phyloP scores from a whole-genome alignment of 1,140 invertebrate species.

The Drosophila leontia region DNA sequence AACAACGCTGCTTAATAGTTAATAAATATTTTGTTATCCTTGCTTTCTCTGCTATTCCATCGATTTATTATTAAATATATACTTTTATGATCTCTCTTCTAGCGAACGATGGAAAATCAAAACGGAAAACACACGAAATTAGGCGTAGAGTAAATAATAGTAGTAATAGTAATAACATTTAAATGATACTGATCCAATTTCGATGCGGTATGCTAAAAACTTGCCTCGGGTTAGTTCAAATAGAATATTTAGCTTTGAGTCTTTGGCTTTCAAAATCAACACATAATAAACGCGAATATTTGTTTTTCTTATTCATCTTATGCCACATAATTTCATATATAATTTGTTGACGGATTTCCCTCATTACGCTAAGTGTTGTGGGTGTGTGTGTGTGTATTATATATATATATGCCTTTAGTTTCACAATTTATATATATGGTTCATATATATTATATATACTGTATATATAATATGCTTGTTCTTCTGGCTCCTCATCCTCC shows the following conservation, averaged over 20 bases:
- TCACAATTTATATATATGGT: conserved; percentile 57
- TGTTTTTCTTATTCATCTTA: conserved; percentile 37
- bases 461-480: conserved; percentile 56
- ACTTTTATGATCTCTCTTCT: conserved; percentile 27
- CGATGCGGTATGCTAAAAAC: conserved; percentile 39
- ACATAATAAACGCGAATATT: conserved; percentile 53
- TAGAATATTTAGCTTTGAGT: conserved; percentile 69
- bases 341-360: conserved; percentile 28
- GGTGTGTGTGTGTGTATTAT: conserved; percentile 27
- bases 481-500: conserved; percentile 42
- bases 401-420: conserved; percentile 41
- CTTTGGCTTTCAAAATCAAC: conserved; percentile 83
- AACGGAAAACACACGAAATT: conserved; percentile 59
- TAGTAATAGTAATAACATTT: conserved; percentile 40
- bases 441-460: conserved; percentile 38
- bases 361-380: conserved; percentile 48
- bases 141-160: conserved; percentile 42
- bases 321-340: conserved; percentile 32
- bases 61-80: conserved; percentile 31
- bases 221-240: conserved; percentile 40
- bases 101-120: conserved; percentile 46
- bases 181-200: conserved; percentile 54
- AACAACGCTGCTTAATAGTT: conserved; percentile 75
- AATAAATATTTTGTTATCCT: conserved; percentile 66
- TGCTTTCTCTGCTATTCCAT: conserved; percentile 13